These are phyloP conservation scores for Myxocyprinus asiaticus DNA, from an alignment of 2,113 vertebrate genomes.

Conservation along the genomic window DNA sequence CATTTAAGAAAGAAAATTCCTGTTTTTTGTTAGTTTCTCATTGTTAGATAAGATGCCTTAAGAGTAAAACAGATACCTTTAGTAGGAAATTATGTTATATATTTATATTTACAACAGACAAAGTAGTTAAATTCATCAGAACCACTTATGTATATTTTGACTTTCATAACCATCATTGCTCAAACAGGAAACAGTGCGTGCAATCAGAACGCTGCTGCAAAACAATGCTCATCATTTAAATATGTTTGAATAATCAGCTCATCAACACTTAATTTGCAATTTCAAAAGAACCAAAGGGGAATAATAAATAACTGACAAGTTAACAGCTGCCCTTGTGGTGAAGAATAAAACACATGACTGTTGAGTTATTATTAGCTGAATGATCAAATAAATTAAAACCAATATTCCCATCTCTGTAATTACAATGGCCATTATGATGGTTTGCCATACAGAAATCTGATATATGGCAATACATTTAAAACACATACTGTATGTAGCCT, in stretches of 20 bases:
- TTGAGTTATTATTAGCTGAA: too few relatives aligned
- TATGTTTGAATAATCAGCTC: slow-evolving; percentile 7
- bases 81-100: neutral
- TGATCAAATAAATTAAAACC: too few relatives aligned
- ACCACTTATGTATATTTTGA: neutral
- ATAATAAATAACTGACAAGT: slow-evolving; percentile 1
- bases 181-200: neutral
- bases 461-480: too few relatives aligned
- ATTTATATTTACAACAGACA: neutral
- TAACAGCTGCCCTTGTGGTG: neutral
- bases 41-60: too few relatives aligned
- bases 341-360: neutral
- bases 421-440: too few relatives aligned
- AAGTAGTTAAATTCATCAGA: neutral
- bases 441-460: too few relatives aligned
- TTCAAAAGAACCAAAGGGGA: neutral
- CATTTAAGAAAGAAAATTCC: neutral
- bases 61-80: too few relatives aligned
- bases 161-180: neutral
- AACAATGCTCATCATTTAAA: neutral
- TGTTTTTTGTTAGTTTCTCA: too few relatives aligned
- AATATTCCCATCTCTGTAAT: too few relatives aligned
- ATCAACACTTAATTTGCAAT: slow-evolving; percentile 10
- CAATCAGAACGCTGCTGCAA: neutral
- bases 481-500: too few relatives aligned